Base-by-base conservation (phyloP, 2,888 invertebrate genomes). In the Pheosia tremula region DNA sequence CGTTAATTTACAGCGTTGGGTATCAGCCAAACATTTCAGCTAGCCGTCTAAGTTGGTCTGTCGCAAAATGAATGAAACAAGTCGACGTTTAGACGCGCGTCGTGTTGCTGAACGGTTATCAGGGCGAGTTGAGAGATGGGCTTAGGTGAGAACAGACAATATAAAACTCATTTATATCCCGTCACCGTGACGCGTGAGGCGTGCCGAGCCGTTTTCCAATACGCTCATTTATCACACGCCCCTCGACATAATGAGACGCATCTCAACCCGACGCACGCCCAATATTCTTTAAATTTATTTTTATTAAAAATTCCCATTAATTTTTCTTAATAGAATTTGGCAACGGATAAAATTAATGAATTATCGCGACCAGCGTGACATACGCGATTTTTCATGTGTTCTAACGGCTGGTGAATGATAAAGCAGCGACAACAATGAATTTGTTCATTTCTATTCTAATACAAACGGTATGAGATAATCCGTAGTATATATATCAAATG, bases 141-240 rank as follows among this genome's bases (percentile, higher is more conserved):
- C 86, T 88, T 86, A 90, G 89, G 91, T 90, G 90, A 81, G 86
- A 88, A 90, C 88, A 89, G 90, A 91, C 89, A 87, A 89, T 91
- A 89, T 90, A 90, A 90, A 91, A 87, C 87, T 88, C 90, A 92
- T 93, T 92, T 92, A 92, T 91, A 89, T 87, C 86, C 88, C 85
- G 90, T 90, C 91, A 89, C 81, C 77, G 82, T 87, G 90, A 89
- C 89, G 86, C 83, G 85, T 82, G 84, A 85, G 86, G 89, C 89
- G 89, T 88, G 89, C 89, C 86, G 87, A 89, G 88, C 86, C 89
- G 86, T 88, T 89, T 91, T 88, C 91, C 91, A 88, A 92, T 91
- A 88, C 83, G 80, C 86, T 91, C 92, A 86, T 93, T 90, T 90
- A 92, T 93, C 92, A 92, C 87, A 87, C 84, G 84, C 86, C 84